These are phyloP conservation scores for Maniola hyperantus DNA, from an alignment of 2,888 invertebrate genomes.

Conservation along the genomic window DNA sequence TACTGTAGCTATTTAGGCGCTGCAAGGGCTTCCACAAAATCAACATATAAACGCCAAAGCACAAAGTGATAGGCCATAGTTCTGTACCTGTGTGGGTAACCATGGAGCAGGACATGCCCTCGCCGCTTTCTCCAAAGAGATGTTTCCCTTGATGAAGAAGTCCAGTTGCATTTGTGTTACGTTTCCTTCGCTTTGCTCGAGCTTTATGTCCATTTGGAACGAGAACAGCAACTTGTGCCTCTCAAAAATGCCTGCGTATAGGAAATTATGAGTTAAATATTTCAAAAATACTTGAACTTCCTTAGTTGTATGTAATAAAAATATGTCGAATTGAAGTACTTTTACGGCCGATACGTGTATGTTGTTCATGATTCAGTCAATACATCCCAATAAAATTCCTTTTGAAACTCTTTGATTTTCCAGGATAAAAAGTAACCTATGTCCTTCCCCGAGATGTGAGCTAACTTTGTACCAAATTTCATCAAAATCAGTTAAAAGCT, in stretches of 20 bases:
- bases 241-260: conserved; percentile 90
- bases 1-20: too few relatives aligned
- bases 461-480: too few relatives aligned
- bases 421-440: too few relatives aligned
- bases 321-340: too few relatives aligned
- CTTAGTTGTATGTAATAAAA: not conserved
- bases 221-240: conserved; percentile 95
- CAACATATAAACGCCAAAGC: not conserved
- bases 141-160: conserved; percentile 95
- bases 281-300: not conserved
- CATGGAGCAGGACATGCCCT: conserved; percentile 86
- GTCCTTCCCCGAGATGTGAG: too few relatives aligned
- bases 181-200: conserved; percentile 87
- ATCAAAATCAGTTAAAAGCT: too few relatives aligned
- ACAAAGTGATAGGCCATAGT: not conserved
- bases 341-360: too few relatives aligned
- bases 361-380: too few relatives aligned
- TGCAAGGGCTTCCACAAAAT: not conserved
- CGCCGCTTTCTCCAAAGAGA: conserved; percentile 88
- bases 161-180: conserved; percentile 89
- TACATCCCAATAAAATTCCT: too few relatives aligned
- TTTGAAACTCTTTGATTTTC: too few relatives aligned
- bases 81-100: conserved; percentile 84
- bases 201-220: conserved; percentile 93
- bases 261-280: not conserved